These are phyloP conservation scores for Protaetia brevitarsis DNA, from an alignment of 1,140 invertebrate genomes.

Conservation along the genomic window DNA sequence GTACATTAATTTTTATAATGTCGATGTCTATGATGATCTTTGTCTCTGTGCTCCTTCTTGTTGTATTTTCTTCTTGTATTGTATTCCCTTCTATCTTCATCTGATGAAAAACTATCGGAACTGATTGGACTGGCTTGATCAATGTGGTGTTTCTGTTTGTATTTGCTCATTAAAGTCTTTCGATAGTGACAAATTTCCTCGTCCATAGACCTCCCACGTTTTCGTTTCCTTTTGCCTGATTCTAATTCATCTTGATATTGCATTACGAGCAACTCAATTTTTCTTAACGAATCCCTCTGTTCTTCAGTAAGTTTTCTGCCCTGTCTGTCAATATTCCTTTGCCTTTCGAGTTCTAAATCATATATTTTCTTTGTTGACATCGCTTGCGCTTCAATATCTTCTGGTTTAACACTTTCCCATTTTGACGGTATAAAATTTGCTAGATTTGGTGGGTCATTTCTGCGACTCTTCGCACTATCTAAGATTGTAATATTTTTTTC, in stretches of 20 bases:
- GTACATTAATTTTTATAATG: slow-evolving; percentile 3
- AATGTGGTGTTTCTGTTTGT: slow-evolving; percentile 22
- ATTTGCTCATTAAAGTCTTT: slow-evolving; percentile 63
- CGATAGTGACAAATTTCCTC: slow-evolving; percentile 86
- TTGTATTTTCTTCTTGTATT: slow-evolving; percentile 6
- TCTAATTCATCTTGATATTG: slow-evolving; percentile 94
- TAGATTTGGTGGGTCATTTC: slow-evolving; percentile 26
- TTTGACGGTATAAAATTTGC: slow-evolving; percentile 79
- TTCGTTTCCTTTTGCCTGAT: slow-evolving; percentile 68
- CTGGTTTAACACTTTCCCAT: slow-evolving; percentile 91
- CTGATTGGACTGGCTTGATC: slow-evolving; percentile 23
- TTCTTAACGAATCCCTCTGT: slow-evolving; percentile 74
- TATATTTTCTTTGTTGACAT: slow-evolving; percentile 86
- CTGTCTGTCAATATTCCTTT: slow-evolving; percentile 25
- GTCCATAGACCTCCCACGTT: slow-evolving; percentile 68
- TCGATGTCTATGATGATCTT: background rate
- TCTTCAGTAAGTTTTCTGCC: slow-evolving; percentile 56
- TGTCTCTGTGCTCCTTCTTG: slow-evolving; percentile 8
- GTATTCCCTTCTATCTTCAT: slow-evolving; percentile 19
- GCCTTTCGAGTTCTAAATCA: slow-evolving; percentile 50
- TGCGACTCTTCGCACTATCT: slow-evolving; percentile 26
- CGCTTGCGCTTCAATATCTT: slow-evolving; percentile 77
- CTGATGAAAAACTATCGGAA: slow-evolving; percentile 27
- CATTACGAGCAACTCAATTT: slow-evolving; percentile 89
- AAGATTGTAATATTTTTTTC: slow-evolving; percentile 1